Evolutionary conservation across 2,888 invertebrate genomes (phyloP).

Genomic region (Artemia sinica): DNA sequence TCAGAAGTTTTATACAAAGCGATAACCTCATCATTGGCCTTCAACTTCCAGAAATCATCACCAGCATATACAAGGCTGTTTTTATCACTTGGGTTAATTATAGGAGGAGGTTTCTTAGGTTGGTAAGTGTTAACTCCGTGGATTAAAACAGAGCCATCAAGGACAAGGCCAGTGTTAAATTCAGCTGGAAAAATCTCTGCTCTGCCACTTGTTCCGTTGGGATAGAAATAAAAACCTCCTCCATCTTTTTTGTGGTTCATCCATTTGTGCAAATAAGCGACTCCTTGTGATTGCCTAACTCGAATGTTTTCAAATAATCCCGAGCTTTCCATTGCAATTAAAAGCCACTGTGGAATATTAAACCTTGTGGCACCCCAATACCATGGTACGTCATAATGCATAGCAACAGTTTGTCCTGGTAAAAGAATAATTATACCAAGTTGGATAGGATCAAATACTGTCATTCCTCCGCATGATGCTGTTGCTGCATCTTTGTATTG

Average conservation of each 20-base stretch:
- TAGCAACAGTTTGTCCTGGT: slow-evolving; percentile 10
- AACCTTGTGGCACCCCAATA: slow-evolving; percentile 4
- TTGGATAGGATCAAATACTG: not conserved
- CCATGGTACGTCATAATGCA: slow-evolving; percentile 8
- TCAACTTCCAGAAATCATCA: not conserved
- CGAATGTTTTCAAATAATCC: not conserved
- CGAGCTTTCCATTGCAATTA: not conserved
- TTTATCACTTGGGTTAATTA: not conserved
- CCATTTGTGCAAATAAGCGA: slow-evolving; percentile 9
- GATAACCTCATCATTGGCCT: not conserved
- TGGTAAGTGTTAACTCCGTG: not conserved
- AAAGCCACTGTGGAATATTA: not conserved
- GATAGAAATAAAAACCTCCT: slow-evolving; percentile 1
- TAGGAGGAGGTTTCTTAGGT: not conserved
- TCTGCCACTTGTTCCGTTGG: not conserved
- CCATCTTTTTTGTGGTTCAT: not conserved
- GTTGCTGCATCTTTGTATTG: not conserved
- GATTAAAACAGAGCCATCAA: not conserved
- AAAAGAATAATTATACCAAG: not conserved
- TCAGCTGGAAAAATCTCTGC: not conserved
- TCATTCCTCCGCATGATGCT: not conserved
- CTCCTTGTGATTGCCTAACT: not conserved
- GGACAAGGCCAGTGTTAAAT: slow-evolving; percentile 1
- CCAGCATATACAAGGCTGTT: not conserved
- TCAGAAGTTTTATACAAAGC: slow-evolving; percentile 4